Base-by-base conservation (phyloP, 2,797 vertebrate genomes). In the Sphenodon punctatus region DNA sequence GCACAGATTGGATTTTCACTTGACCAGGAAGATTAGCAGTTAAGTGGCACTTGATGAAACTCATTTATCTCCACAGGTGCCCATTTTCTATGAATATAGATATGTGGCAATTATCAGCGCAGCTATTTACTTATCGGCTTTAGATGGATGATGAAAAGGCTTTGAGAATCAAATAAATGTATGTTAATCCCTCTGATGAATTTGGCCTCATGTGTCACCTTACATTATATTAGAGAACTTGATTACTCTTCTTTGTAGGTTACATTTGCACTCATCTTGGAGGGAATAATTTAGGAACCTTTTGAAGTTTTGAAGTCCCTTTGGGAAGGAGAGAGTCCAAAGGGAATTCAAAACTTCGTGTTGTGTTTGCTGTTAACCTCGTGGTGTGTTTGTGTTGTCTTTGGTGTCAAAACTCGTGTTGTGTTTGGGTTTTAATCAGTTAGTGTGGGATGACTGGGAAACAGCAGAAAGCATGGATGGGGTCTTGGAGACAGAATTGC, bases 71-170 rank as follows among this genome's bases (percentile, higher is more conserved):
- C 34, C 34, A 12, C 13, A 55, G n/a, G 7, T 20, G 3, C 2
- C 6, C 43, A 4, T 58, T 68, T 65, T 61, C 1, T 23, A 8
- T 23, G 23, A 60, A 42, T 9, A 1, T 5, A 66, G 30, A 20
- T 34, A 2, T 10, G 8, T 15, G 8, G n/a, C 4, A 77, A 34
- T 39, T 69, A 17, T 14, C 41, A 17, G 36, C 30, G 11, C 61
- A 36, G 1, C 0, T 20, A 1, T 4, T 8, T 63, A 6, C 63
- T 67, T 59, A 45, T 27, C 5, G 19, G 4, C 2, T 5, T 10
- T 25, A 3, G 5, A 58, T 74, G 12, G 78, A 49, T 30, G 42
- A 39, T 11, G 1, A 27, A 10, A 12, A 17, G 15, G 9, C 13
- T 19, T 73, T 41, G 36, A 41, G 64, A 67, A 72, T 38, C 45